These are phyloP conservation scores for Orchesella flavescens DNA, from an alignment of 2,888 invertebrate genomes.

Conservation along the genomic window DNA sequence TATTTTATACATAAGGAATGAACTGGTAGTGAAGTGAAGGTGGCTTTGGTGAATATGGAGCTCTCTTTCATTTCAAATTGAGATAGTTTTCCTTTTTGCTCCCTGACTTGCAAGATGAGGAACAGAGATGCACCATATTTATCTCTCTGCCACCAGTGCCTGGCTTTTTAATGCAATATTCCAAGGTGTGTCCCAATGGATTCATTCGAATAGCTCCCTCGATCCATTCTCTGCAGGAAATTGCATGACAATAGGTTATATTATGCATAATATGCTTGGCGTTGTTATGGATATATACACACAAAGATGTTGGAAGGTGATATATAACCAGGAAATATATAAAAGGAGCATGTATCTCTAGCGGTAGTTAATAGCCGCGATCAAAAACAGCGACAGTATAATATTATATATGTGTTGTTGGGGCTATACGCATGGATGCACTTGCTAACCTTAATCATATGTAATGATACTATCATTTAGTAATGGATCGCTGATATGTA, in stretches of 20 bases:
- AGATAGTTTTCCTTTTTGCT: constrained; percentile 31
- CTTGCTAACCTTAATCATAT: constrained; percentile 59
- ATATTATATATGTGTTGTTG: constrained; percentile 16
- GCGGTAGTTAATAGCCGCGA: background rate
- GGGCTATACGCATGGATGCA: constrained; percentile 42
- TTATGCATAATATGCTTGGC: constrained; percentile 47
- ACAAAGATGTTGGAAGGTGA: too few relatives aligned
- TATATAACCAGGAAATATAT: too few relatives aligned
- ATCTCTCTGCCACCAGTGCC: constrained; percentile 22
- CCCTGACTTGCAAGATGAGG: constrained; percentile 41
- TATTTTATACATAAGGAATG: too few relatives aligned
- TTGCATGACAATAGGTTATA: constrained; percentile 70
- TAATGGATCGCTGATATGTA: constrained; percentile 51
- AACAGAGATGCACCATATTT: constrained; percentile 41
- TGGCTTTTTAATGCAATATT: constrained; percentile 20
- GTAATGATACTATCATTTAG: constrained; percentile 50
- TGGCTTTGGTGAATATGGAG: constrained; percentile 12
- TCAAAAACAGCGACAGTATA: constrained; percentile 27
- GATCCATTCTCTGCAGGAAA: constrained; percentile 67
- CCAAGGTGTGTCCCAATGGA: constrained; percentile 69
- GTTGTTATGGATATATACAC: constrained; percentile 16
- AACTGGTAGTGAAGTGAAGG: constrained; percentile 12
- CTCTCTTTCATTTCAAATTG: constrained; percentile 45
- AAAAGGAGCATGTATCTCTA: too few relatives aligned
- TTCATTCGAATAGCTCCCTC: constrained; percentile 67